These are phyloP conservation scores for Tretioscincus oriximinensis DNA, from an alignment of 2,113 vertebrate genomes.

Conservation along the genomic window DNA sequence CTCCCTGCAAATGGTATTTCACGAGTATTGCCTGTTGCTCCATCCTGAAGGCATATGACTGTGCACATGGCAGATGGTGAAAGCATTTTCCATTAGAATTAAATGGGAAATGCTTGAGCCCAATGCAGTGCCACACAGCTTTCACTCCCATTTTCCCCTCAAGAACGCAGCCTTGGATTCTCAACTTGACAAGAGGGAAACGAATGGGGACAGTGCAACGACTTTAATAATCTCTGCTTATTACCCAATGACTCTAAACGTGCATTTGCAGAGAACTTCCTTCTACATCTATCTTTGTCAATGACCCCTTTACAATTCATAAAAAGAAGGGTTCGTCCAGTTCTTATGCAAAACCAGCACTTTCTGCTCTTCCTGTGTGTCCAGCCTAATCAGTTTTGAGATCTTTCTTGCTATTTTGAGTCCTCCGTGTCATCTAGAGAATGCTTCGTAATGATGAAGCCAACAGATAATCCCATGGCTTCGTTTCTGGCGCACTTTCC, in stretches of 20 bases:
- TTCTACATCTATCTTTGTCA: not conserved
- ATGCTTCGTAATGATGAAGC: not conserved
- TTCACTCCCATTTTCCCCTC: too few relatives aligned
- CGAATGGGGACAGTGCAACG: not conserved
- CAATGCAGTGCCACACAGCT: too few relatives aligned
- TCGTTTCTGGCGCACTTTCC: not conserved
- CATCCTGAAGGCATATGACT: too few relatives aligned
- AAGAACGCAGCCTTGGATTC: fast-evolving
- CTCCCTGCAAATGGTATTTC: too few relatives aligned
- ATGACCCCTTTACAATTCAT: not conserved
- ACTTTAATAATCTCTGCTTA: not conserved
- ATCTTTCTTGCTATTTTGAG: not conserved
- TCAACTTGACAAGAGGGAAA: not conserved
- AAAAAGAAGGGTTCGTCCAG: not conserved
- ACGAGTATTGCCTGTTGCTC: too few relatives aligned
- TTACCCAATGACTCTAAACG: not conserved
- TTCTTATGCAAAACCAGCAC: not conserved
- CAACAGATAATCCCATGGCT: not conserved
- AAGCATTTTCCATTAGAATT: too few relatives aligned
- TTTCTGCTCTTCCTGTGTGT: not conserved
- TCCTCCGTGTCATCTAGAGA: not conserved
- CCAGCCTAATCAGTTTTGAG: not conserved
- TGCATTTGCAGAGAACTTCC: not conserved
- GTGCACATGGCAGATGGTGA: too few relatives aligned
- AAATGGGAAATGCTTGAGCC: too few relatives aligned